Evolutionary conservation across 2,113 vertebrate genomes (phyloP).

Genomic region (Oophaga pumilio): DNA sequence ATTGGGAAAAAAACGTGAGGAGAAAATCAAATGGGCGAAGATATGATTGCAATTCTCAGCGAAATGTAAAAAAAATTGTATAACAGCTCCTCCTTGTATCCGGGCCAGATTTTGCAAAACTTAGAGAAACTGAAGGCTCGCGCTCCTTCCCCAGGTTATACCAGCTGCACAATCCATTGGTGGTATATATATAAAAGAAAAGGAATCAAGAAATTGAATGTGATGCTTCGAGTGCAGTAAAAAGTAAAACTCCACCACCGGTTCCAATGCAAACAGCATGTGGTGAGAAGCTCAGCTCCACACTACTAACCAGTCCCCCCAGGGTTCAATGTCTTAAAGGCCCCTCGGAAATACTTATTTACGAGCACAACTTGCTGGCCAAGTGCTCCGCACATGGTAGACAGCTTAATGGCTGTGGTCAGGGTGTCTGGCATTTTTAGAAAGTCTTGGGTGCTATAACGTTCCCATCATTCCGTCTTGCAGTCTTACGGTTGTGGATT

Average conservation of each 20-base stretch:
- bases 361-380: conserved; percentile 61
- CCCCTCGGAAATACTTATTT: conserved; percentile 60
- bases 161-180: not conserved
- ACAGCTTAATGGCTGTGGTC: conserved; percentile 73
- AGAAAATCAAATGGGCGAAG: too few species aligned
- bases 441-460: conserved; percentile 65
- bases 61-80: not conserved
- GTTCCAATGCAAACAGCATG: conserved; percentile 1
- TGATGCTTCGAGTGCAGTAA: not conserved
- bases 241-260: not conserved
- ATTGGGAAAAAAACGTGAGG: too few species aligned
- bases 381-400: conserved; percentile 71
- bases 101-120: not conserved
- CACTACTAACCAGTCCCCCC: conserved; percentile 22
- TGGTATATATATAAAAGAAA: not conserved
- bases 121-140: not conserved
- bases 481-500: not conserved
- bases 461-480: conserved; percentile 56
- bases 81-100: not conserved
- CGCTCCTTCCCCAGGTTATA: not conserved
- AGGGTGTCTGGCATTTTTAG: conserved; percentile 67
- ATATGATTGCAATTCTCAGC: not conserved
- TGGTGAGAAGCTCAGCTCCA: not conserved
- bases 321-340: conserved; percentile 57
- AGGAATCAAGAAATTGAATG: not conserved